phyloP scores from a whole-genome alignment of 1,140 invertebrate genomes.

The Periplaneta americana region DNA sequence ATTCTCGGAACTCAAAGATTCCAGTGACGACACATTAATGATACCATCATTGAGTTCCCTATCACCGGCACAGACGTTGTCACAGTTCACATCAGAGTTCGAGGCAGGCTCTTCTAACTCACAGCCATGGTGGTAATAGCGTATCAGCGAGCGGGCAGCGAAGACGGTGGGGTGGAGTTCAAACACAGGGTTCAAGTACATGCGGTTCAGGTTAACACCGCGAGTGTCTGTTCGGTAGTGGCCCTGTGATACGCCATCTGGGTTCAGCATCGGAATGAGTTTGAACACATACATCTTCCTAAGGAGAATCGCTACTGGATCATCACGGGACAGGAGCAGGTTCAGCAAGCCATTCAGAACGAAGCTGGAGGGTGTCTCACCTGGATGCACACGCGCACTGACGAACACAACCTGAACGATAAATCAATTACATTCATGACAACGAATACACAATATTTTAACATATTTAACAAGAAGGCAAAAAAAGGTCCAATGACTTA shows the following conservation, averaged over 20 bases:
- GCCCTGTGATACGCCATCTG: slow-evolving; percentile 84
- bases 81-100: not conserved
- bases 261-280: slow-evolving; percentile 88
- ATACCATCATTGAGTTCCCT: not conserved
- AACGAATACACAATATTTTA: too few relatives aligned
- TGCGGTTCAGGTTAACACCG: slow-evolving; percentile 85
- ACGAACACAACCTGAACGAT: slow-evolving; percentile 67
- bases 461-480: too few relatives aligned
- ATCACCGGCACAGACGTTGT: not conserved
- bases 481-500: too few relatives aligned
- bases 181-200: slow-evolving; percentile 72
- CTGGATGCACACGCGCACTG: slow-evolving; percentile 86
- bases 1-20: not conserved
- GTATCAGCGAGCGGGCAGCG: slow-evolving; percentile 70
- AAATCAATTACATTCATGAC: not conserved
- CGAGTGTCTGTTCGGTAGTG: slow-evolving; percentile 86
- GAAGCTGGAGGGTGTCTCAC: slow-evolving; percentile 91
- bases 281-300: slow-evolving; percentile 84
- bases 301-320: slow-evolving; percentile 62
- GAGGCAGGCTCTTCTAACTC: slow-evolving; percentile 1
- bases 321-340: slow-evolving; percentile 65
- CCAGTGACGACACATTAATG: not conserved
- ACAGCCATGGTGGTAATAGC: slow-evolving; percentile 45
- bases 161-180: slow-evolving; percentile 77
- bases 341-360: slow-evolving; percentile 89